Evolutionary conservation across 1,140 invertebrate genomes (phyloP).

Genomic region (Brachionus rubens): DNA sequence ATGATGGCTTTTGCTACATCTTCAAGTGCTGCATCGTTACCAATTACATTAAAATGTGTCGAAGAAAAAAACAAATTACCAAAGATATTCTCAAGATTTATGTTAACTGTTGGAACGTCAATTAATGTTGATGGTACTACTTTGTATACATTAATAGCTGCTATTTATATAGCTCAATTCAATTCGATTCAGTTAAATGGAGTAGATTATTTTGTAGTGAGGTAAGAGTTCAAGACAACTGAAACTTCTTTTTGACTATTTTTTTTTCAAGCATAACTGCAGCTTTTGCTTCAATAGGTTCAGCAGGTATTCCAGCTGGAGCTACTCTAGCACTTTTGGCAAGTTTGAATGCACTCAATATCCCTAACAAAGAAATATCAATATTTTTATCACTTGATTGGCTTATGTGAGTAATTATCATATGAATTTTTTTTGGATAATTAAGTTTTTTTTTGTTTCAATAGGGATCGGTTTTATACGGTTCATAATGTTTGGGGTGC

Average conservation of each 20-base stretch:
- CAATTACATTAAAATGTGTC: conserved; percentile 86
- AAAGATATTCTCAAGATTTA: conserved; percentile 83
- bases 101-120: conserved; percentile 79
- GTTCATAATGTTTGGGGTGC: conserved; percentile 27
- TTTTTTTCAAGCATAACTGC: conserved; percentile 83
- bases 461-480: conserved; percentile 46
- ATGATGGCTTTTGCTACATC: conserved; percentile 65
- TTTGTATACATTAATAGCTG: conserved; percentile 65
- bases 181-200: conserved; percentile 64
- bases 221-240: too few species aligned
- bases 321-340: conserved; percentile 84
- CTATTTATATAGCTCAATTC: conserved; percentile 71
- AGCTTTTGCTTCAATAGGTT: conserved; percentile 89
- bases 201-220: conserved; percentile 62
- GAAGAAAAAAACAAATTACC: conserved; percentile 85
- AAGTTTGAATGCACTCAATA: conserved; percentile 85
- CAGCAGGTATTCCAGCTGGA: conserved; percentile 92
- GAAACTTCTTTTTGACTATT: too few species aligned
- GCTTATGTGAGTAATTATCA: conserved; percentile 56
- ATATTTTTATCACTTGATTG: conserved; percentile 92
- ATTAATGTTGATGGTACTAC: conserved; percentile 65
- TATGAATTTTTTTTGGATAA: neutral
- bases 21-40: conserved; percentile 81
- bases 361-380: conserved; percentile 85
- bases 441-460: neutral